phyloP scores from a whole-genome alignment of 2,888 invertebrate genomes.

The Chydorus sphaericus region DNA sequence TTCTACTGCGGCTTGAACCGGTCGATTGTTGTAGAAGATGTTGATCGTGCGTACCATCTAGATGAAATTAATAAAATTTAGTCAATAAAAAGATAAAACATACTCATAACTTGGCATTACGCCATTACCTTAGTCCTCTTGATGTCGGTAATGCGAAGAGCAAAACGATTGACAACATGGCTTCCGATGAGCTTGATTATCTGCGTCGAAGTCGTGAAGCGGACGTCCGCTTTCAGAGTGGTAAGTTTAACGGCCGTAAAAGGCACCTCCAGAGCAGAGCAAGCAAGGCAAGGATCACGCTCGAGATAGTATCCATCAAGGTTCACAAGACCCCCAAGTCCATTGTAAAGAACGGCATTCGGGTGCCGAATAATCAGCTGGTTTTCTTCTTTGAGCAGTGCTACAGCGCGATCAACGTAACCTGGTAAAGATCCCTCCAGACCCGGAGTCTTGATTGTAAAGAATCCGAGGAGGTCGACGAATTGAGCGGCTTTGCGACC shows the following conservation, averaged over 20 bases:
- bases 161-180: conserved; percentile 87
- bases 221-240: conserved; percentile 87
- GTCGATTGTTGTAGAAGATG: conserved; percentile 91
- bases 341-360: conserved; percentile 82
- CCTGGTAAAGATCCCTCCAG: conserved; percentile 28
- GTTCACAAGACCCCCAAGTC: conserved; percentile 84
- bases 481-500: conserved; percentile 92
- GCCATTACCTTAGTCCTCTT: conserved; percentile 94
- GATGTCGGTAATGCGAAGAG: conserved; percentile 81
- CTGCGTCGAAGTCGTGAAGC: conserved; percentile 95
- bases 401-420: conserved; percentile 73
- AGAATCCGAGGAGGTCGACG: conserved; percentile 88
- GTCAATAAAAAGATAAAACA: too few species aligned
- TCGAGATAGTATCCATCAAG: conserved; percentile 92
- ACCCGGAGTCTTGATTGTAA: conserved; percentile 57
- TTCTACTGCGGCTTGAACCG: conserved; percentile 92
- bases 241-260: conserved; percentile 81
- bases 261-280: conserved; percentile 92
- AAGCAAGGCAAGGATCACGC: conserved; percentile 92
- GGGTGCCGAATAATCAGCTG: conserved; percentile 77
- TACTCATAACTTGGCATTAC: too few species aligned
- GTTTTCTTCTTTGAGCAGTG: conserved; percentile 75
- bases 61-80: too few species aligned
- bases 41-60: conserved; percentile 92
- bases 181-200: conserved; percentile 91